Evolutionary conservation across 1,140 invertebrate genomes (phyloP).

Genomic region (Druon quercuslanigerum): DNA sequence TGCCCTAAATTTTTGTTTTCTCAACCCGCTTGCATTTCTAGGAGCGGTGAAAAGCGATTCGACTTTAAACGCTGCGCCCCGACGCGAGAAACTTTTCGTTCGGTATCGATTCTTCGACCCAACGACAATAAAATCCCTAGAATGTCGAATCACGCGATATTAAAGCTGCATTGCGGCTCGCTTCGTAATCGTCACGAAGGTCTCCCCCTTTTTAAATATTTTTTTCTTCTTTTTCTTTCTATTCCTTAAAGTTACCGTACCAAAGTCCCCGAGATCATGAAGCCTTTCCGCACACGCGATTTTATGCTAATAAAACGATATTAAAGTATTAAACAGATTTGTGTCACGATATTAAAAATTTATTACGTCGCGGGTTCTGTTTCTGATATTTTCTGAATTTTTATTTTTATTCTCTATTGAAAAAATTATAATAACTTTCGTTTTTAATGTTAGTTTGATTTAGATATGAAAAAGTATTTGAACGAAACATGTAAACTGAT

Average conservation of each 20-base stretch:
- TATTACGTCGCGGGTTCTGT: slow-evolving; percentile 5
- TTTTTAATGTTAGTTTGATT: no score
- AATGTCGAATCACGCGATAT: slow-evolving; percentile 31
- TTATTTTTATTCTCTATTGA: neutral
- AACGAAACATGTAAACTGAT: no score
- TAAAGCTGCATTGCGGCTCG: slow-evolving; percentile 30
- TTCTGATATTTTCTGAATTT: slow-evolving; percentile 8
- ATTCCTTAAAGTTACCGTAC: slow-evolving; percentile 18
- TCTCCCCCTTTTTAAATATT: neutral
- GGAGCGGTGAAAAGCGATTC: slow-evolving; percentile 20
- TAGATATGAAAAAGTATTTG: no score
- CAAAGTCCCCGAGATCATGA: neutral
- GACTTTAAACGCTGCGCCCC: slow-evolving; percentile 18
- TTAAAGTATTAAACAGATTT: slow-evolving; percentile 27
- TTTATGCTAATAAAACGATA: slow-evolving; percentile 27
- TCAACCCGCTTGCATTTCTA: slow-evolving; percentile 1
- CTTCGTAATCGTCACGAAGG: slow-evolving; percentile 28
- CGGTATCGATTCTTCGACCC: slow-evolving; percentile 25
- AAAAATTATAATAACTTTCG: neutral
- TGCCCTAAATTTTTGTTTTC: slow-evolving; percentile 11
- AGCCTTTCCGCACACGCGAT: slow-evolving; percentile 17
- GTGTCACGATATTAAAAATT: slow-evolving; percentile 20
- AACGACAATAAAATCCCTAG: slow-evolving; percentile 27
- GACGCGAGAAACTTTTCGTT: slow-evolving; percentile 9
- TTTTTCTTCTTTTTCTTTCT: slow-evolving; percentile 5